Evolutionary conservation across 2,888 invertebrate genomes (phyloP).

Genomic region (Calameuta idolon): DNA sequence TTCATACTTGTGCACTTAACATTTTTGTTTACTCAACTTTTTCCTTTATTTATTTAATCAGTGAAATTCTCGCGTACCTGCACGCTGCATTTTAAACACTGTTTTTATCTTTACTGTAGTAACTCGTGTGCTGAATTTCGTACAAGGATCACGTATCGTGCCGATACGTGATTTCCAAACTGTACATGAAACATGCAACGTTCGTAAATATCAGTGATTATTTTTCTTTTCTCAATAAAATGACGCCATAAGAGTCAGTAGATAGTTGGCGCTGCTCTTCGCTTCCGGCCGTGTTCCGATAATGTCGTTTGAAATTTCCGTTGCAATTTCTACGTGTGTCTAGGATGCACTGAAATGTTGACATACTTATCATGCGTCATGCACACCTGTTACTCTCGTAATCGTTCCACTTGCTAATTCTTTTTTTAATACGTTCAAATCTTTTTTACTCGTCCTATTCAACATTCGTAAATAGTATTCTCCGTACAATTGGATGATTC

Average conservation of each 20-base stretch:
- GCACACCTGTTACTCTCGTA: background rate
- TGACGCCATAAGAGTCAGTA: too few species aligned
- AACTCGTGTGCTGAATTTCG: background rate
- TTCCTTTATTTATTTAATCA: background rate
- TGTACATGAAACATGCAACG: too few species aligned
- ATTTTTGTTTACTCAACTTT: background rate
- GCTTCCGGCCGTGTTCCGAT: background rate
- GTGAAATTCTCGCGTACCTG: background rate
- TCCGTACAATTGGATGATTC: background rate
- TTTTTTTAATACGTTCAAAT: background rate
- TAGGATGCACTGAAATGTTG: background rate
- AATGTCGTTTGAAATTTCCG: background rate
- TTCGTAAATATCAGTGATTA: too few species aligned
- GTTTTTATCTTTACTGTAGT: background rate
- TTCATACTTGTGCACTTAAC: background rate
- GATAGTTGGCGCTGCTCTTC: too few species aligned
- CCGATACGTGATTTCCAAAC: too few species aligned
- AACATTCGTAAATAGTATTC: background rate
- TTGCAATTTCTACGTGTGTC: background rate
- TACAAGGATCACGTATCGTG: background rate
- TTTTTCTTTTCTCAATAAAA: too few species aligned
- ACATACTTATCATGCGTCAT: background rate
- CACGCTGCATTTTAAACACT: background rate
- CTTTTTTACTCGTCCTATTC: background rate
- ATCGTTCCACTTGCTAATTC: background rate